These are phyloP conservation scores for Plotosus lineatus DNA, from an alignment of 2,113 vertebrate species.

Conservation along the genomic window DNA sequence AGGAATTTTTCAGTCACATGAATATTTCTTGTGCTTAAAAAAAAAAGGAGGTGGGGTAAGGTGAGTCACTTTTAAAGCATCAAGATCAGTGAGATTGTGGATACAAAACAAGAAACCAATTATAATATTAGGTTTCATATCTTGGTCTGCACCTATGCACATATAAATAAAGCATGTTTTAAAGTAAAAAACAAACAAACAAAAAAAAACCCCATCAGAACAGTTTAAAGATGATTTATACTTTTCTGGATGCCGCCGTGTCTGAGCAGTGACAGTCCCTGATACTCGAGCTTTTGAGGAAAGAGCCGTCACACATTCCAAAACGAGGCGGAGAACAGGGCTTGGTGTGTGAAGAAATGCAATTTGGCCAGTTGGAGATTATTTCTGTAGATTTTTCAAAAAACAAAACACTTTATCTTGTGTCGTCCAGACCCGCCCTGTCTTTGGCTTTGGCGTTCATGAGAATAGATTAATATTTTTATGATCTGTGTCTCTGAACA, in stretches of 20 bases:
- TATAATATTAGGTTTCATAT: background rate
- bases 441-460: slow-evolving; percentile 30
- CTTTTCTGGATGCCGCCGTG: background rate
- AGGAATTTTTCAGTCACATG: background rate
- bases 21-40: no score
- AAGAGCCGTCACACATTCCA: slow-evolving; percentile 34
- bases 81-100: background rate
- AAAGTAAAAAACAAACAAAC: no score
- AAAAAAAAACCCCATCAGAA: no score
- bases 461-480: background rate
- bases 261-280: background rate
- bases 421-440: background rate
- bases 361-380: slow-evolving; percentile 38
- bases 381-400: background rate
- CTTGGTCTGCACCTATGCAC: no score
- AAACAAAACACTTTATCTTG: no score
- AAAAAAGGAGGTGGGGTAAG: no score
- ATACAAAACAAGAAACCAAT: background rate
- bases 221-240: background rate
- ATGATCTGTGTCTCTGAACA: background rate
- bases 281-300: background rate
- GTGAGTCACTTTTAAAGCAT: no score
- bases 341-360: slow-evolving; percentile 44
- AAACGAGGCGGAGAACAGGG: slow-evolving; percentile 21
- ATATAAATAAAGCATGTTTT: background rate